Base-by-base conservation (phyloP, 2,797 vertebrate genomes). In the Gadopsis marmoratus region DNA sequence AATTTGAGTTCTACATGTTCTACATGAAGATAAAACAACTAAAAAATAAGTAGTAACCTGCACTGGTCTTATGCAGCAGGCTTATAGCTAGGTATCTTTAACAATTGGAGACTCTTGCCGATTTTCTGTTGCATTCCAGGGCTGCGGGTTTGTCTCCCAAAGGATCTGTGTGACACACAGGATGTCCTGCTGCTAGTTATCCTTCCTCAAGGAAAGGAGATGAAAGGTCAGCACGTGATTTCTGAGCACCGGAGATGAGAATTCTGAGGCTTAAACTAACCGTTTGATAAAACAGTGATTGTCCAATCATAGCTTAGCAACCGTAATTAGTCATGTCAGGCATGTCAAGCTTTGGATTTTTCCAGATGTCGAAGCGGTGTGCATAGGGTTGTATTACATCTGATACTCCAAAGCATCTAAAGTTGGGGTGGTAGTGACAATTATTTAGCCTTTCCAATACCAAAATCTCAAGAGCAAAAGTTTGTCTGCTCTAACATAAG, bases 161-260 rank as follows among this genome's bases (percentile, higher is more conserved):
- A 37, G 53, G 68, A 69, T 17, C 41, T 41, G 19, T 50, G 77
- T 10, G 59, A 71, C 58, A 31, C 23, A 43, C 43, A 89, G 85
- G 79, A 89, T 79, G 66, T 89, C 85, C 86, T 88, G 85, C 77
- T 86, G 78, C 70, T 47, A 62, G 70, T 1, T 21, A 79, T 55
- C 62, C 56, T 85, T 91, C 85, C 79, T 80, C 4, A 41, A 68
- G 75, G 73, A 80, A 86, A 72, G 51, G 33, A 72, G 73, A 81
- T 61, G 65, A 82, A 72, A 86, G 73, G 82, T 84, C 81, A 80
- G 50, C 51, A 19, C 2, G 31, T 48, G 68, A 58, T 83, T 80
- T 74, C 48, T 74, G 17, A 66, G 54, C 47, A 56, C 12, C 10
- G 17, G 39, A 71, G 3, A 76, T 58, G 21, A 71, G 74, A 35